Evolutionary conservation across 1,140 invertebrate genomes (phyloP).

Genomic region (honey bee (Apis mellifera)): DNA sequence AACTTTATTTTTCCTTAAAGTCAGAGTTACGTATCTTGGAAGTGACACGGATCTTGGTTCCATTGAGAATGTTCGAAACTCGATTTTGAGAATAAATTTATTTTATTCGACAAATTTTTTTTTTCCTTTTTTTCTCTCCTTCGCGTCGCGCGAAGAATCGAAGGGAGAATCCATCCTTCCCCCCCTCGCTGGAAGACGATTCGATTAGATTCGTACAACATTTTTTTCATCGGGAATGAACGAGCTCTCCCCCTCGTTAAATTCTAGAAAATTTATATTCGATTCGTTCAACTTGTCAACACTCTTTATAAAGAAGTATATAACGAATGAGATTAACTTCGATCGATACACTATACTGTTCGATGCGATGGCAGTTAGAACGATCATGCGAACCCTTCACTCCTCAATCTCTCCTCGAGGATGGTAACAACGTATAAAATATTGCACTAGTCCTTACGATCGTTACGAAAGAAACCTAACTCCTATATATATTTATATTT

Average conservation of each 20-base stretch:
- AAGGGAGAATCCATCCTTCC: no score
- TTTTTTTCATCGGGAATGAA: neutral
- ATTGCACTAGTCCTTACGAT: slow-evolving; percentile 3
- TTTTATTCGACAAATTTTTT: neutral
- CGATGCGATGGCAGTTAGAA: neutral
- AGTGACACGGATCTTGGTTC: neutral
- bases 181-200: no score
- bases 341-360: neutral
- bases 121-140: no score
- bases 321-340: neutral
- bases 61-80: neutral
- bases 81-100: slow-evolving; percentile 23
- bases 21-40: neutral
- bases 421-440: slow-evolving; percentile 1
- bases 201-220: no score
- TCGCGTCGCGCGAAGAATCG: no score
- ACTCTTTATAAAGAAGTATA: slow-evolving; percentile 2
- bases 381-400: slow-evolving; percentile 24
- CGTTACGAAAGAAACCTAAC: neutral
- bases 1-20: neutral
- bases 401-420: neutral
- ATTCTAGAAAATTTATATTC: slow-evolving; percentile 10
- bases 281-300: neutral
- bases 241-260: neutral
- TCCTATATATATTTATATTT: no score